Conservation (phyloP, 2,113 vertebrate genomes). For the Poicephalus meyeri region DNA sequence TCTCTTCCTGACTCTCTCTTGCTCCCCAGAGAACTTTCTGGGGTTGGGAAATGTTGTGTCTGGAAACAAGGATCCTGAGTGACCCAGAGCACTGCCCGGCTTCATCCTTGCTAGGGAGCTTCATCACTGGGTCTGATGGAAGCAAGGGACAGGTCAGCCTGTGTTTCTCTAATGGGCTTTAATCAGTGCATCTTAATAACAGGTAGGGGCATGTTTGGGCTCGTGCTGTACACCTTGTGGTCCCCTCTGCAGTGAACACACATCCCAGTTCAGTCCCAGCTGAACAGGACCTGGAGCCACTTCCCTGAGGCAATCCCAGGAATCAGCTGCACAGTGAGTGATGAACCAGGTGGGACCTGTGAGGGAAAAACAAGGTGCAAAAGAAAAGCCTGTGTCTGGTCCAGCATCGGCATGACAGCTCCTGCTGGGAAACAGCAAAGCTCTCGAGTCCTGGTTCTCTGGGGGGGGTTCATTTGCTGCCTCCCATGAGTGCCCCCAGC, state of each 20-base stretch:
- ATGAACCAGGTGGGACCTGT: not conserved
- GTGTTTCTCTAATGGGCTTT: not conserved
- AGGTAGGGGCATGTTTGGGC: not conserved
- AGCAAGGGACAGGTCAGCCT: not conserved
- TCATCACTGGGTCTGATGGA: not conserved
- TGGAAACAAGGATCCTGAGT: not conserved
- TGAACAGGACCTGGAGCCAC: not conserved
- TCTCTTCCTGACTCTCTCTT: not conserved
- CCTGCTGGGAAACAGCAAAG: not conserved
- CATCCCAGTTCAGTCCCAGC: not conserved
- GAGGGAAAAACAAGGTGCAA: not conserved
- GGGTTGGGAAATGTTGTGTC: not conserved
- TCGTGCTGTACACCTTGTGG: not conserved
- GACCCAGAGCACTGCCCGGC: not conserved
- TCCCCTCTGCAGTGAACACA: fast-evolving
- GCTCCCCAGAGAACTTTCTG: not conserved
- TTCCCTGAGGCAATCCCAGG: fast-evolving
- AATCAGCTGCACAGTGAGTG: fast-evolving
- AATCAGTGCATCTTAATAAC: fast-evolving
- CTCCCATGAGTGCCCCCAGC: not conserved
- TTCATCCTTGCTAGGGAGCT: not conserved
- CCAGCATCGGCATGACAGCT: fast-evolving
- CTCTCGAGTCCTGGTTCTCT: not conserved
- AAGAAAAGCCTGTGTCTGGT: not conserved
- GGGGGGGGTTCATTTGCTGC: not conserved